Base-by-base conservation (phyloP, 2,113 vertebrate species). In the Smithornis capensis region DNA sequence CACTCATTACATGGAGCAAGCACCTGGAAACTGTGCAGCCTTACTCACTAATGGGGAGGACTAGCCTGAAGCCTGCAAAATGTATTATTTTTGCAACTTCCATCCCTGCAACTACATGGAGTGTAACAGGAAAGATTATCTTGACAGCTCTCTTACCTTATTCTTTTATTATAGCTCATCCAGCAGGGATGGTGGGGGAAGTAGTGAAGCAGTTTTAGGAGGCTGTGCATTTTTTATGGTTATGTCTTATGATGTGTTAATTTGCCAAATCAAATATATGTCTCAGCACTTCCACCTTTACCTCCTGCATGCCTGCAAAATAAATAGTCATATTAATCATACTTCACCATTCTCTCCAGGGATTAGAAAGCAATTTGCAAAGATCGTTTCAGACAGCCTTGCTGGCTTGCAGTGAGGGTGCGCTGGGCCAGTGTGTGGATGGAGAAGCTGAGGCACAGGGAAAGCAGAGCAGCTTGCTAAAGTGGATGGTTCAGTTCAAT, bases 181-280 rank as follows among this genome's bases (percentile, higher is more conserved):
- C 78, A 87, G 78, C 37, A 59, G 86, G 42, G 29, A 70, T 44
- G 64, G 29, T 38, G 38, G 4, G 24, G 19, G 27, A 27, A 35
- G 28, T 12, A 90, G 52, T 29, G 60, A 85, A 86, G 79, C 85
- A 90, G 60, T 92, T 85, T 90, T 84, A 75, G 91, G 83, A 92
- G 64, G 60, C 82, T 75, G 76, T 4, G 47, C 63, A 75, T 89
- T 95, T 94, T 96, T 96, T 95, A 95, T 83, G 89, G 93, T 89
- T 95, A 95, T 92, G 91, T 95, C 90, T 93, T 93, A 92, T 94
- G 95, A 97, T 96, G 95, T 96, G 93, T 92, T 97, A 97, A 97
- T 97, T 96, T 96, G 96, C 95, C 96, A 95, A 95, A 95, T 92
- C 92, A 94, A 95, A 95, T 96, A 89, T 91, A 97, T 59, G 86